Evolutionary conservation across 1,140 invertebrate genomes (phyloP), one percentile per base, ranked within the genome.

Genomic region (Monochamus saltuarius): DNA sequence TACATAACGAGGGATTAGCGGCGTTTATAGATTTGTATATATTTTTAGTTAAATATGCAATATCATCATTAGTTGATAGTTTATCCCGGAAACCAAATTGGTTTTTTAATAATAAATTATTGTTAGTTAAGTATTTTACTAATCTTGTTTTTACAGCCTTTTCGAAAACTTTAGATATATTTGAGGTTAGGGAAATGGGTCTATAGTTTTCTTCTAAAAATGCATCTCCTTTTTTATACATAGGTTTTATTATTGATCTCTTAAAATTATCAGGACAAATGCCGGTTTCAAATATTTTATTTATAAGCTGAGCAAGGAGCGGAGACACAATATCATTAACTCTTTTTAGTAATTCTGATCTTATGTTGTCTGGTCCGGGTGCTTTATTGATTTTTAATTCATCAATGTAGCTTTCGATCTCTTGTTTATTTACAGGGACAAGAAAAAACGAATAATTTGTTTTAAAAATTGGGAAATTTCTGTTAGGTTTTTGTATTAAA

Each of bases 171-270:
- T 65, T 65, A 8, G 47, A 11, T n/a, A 65, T 37, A 51, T 52
- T 57, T 34, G 62, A 61, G 29, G 49, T 56, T 22, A 65, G 22
- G 11, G 59, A 51, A 13, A 65, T 65, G n/a, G 53, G 59, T 51
- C 53, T 57, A 17, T 61, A 65, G 46, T 57, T 61, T 7, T 13
- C 35, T 19, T 51, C 39, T 13, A 38, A 10, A 13, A 22, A 16
- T 43, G n/a, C n/a, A n/a, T n/a, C n/a, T n/a, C n/a, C n/a, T n/a
- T n/a, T n/a, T n/a, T n/a, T n/a, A n/a, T n/a, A n/a, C n/a, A n/a
- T n/a, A n/a, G n/a, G n/a, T n/a, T n/a, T n/a, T n/a, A n/a, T n/a
- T n/a, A n/a, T n/a, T n/a, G n/a, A n/a, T n/a, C n/a, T n/a, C n/a
- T n/a, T n/a, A n/a, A n/a, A n/a, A n/a, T n/a, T n/a, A n/a, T n/a